Evolutionary conservation across 37 sponge, comb jelly and placozoan genomes (phyloP), one percentile per base, ranked within the genome.

Genomic region (Ianthella basta): DNA sequence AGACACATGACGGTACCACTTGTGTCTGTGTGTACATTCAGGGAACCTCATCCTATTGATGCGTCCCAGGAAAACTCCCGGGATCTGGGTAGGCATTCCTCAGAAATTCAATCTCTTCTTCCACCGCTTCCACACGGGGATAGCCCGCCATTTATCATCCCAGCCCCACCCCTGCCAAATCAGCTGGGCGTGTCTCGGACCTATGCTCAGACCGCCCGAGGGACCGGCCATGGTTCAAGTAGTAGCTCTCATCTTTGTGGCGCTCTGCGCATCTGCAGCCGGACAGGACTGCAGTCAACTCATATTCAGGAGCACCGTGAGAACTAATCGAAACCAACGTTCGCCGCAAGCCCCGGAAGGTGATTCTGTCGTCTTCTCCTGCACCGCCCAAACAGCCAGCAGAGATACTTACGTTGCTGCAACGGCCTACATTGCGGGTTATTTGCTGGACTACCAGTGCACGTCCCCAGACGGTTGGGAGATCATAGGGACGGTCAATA

Each of bases 41-140:
- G 27, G 14, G n/a, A 41, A 15, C 79, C 80, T 21, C 32, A 37
- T 2, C 61, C 25, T 4, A 39, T 60, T 2, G 27, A 21, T 4
- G 6, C 66, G 39, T 86, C 80, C 87, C 87, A 86, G 3, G 19
- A 14, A 38, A 86, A 80, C 53, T 86, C 87, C 38, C 68, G 0
- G 36, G 56, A 29, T 54, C 25, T 0, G 35, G 74, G 16, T 59
- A 79, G 39, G 80, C 56, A 75, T 25, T 60, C 23, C 60, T 32
- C 50, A 86, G 38, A 33, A 80, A 30, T 8, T 80, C 80, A 0
- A 86, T 44, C 56, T 86, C 87, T 25, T 86, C 80, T 78, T 72
- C 73, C 12, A 72, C 37, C 18, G 18, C 18, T 57, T 15, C 29
- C 25, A 29, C 12, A 29, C 64, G 37, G 27, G 29, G 32, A 6